Evolutionary conservation across 1,140 invertebrate genomes (phyloP).

Genomic region (Atta texana): DNA sequence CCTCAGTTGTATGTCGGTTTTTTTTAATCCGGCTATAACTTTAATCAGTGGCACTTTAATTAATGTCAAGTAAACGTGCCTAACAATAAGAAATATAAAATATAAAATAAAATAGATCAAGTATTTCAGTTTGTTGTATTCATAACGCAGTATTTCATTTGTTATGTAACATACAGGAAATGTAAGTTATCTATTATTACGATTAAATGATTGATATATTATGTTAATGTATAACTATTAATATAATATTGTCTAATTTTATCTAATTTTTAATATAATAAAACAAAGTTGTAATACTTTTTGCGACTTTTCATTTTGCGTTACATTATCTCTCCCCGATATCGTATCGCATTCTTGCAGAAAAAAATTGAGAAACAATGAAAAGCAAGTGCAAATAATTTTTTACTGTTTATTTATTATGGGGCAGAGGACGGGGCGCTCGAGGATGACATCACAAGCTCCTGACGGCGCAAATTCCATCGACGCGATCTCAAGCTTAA

Average conservation of each 20-base stretch:
- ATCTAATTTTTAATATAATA: slow-evolving; percentile 76
- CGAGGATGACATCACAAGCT: too few species aligned
- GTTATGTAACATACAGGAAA: slow-evolving; percentile 74
- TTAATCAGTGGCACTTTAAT: neutral
- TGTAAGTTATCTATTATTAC: slow-evolving; percentile 72
- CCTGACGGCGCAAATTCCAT: too few species aligned
- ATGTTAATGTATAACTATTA: slow-evolving; percentile 58
- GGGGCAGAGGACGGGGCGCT: too few species aligned
- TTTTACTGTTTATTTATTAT: too few species aligned
- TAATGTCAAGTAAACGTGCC: neutral
- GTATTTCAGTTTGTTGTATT: slow-evolving; percentile 76
- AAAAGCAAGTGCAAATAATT: too few species aligned
- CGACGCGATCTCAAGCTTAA: too few species aligned
- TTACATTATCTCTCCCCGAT: neutral
- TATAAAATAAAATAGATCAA: slow-evolving; percentile 24
- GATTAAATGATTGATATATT: slow-evolving; percentile 58
- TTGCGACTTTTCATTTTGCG: neutral
- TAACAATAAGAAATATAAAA: slow-evolving; percentile 17
- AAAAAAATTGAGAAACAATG: neutral
- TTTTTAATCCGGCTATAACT: slow-evolving; percentile 4
- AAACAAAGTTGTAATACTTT: slow-evolving; percentile 61
- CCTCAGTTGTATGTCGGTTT: too few species aligned
- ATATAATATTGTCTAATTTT: slow-evolving; percentile 67
- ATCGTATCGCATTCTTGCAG: neutral
- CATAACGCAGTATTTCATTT: slow-evolving; percentile 79